Evolutionary conservation across 2,888 invertebrate species (phyloP), one percentile per base, ranked within the genome.

Genomic region (Hirudinaria manillensis): DNA sequence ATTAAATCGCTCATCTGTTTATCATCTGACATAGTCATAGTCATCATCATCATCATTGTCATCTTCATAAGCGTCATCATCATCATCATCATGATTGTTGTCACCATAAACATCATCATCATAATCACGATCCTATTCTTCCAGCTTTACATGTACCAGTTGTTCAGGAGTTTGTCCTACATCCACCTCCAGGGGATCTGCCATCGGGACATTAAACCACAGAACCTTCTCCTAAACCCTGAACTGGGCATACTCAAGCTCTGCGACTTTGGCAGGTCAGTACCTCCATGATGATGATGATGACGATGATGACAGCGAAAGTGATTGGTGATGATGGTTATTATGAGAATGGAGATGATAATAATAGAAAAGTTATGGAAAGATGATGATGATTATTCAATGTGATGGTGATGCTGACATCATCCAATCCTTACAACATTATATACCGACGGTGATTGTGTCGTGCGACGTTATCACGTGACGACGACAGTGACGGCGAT

Each of bases 151-250:
- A 97, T 97, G 96, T 98, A 98, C 89, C 97, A 99, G 90, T 90
- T 99, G 89, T 98, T 99, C 89, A 91, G 98, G 87, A 95, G 96
- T 87, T 90, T 99, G 88, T 97, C 96, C 83, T 99, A 99, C 89
- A 98, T 99, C 87, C 99, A 99, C 88, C 94, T 94, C 84, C 89
- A 95, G 87, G 98, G 98, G 82, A 95, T 99, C 85, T 98, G 99
- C 87, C 99, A 99, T 89, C 91, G 99, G 87, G 99, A 99, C 89
- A 99, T 99, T 84, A 99, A 99, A 88, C 99, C 99, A 81, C 98
- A 99, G 88, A 99, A 99, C 88, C 89, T 99, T 80, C 89, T 99
- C 79, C 89, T 99, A 81, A 95, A 99, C 87, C 95, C 97, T 77
- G 95, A 96, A 87, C 93, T 94, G 77, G 98, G 97, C 79, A 93